Conservation (phyloP, 2,113 vertebrate species). For the Galbula dea region DNA sequence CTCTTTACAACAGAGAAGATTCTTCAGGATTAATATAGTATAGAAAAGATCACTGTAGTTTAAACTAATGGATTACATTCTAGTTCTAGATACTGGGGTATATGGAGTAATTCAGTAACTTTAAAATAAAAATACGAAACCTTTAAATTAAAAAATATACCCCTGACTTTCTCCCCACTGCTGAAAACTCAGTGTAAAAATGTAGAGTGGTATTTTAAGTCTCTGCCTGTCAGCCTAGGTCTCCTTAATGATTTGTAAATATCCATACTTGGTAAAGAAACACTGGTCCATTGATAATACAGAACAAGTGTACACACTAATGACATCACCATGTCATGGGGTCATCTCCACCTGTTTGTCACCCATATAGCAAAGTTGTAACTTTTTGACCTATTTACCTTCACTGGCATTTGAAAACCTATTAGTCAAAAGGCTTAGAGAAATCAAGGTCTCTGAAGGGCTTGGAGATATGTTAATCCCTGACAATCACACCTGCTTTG, state of each 20-base stretch:
- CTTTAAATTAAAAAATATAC: not conserved
- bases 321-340: conserved; percentile 70
- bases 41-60: not conserved
- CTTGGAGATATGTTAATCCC: conserved; percentile 81
- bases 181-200: conserved; percentile 21
- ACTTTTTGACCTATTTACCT: conserved; percentile 84
- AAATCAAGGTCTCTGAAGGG: conserved; percentile 72
- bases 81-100: not conserved
- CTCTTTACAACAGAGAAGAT: not conserved
- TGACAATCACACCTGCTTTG: conserved; percentile 85
- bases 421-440: conserved; percentile 78
- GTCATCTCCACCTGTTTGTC: conserved; percentile 82
- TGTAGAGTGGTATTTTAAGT: conserved; percentile 2
- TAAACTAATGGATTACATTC: not conserved
- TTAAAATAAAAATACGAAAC: not conserved
- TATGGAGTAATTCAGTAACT: not conserved
- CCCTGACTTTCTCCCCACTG: not conserved
- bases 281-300: conserved; percentile 65
- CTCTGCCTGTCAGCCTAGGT: not conserved
- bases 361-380: conserved; percentile 74
- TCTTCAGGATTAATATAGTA: not conserved
- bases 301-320: conserved; percentile 72
- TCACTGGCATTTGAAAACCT: conserved; percentile 79
- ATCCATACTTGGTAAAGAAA: conserved; percentile 60
- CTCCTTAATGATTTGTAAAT: conserved; percentile 58